These are phyloP conservation scores for Schizaphis graminum DNA, from an alignment of 2,888 invertebrate genomes.

Conservation along the genomic window DNA sequence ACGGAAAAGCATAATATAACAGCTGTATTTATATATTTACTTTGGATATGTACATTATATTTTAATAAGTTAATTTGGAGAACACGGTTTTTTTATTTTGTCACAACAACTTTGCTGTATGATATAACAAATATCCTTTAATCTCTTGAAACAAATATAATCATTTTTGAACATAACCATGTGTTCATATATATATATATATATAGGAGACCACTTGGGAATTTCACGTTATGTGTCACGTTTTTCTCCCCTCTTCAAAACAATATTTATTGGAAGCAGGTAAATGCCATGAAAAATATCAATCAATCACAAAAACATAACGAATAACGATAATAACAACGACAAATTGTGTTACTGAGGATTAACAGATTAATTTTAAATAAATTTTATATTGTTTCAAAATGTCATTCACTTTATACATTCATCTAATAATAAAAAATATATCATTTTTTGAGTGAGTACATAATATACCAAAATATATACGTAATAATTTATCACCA, in stretches of 20 bases:
- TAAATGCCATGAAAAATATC: conserved; percentile 31
- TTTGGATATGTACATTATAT: background rate
- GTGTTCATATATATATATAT: background rate
- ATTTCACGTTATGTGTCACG: conserved; percentile 34
- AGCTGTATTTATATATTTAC: background rate
- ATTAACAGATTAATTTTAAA: conserved; percentile 48
- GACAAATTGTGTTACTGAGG: conserved; percentile 41
- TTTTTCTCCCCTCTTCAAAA: background rate
- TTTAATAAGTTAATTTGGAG: background rate
- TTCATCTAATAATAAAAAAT: background rate
- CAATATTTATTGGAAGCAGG: conserved; percentile 22
- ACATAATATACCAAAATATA: too few relatives aligned
- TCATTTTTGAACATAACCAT: background rate
- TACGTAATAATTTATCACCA: background rate
- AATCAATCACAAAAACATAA: conserved; percentile 46
- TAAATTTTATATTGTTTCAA: conserved; percentile 2
- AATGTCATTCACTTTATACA: background rate
- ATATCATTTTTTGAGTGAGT: background rate
- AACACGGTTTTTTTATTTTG: background rate
- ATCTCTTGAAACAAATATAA: background rate
- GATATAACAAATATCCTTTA: background rate
- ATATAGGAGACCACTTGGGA: background rate
- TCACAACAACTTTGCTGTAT: background rate
- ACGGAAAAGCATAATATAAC: background rate
- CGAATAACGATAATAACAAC: conserved; percentile 28